Evolutionary conservation across 2,888 invertebrate species (phyloP).

Genomic region (Rhagonycha lutea): DNA sequence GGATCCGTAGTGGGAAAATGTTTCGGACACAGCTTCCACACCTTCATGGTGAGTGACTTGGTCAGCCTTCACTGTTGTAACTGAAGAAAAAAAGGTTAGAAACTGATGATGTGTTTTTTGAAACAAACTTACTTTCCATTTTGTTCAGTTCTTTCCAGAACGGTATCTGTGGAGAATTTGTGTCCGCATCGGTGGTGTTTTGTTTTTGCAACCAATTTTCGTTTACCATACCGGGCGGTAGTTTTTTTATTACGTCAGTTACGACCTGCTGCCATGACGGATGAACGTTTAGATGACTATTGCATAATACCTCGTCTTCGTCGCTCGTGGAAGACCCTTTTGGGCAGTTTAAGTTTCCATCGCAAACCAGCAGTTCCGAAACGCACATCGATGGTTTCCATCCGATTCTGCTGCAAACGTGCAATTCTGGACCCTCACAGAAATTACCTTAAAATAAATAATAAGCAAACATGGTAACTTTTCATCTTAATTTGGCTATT

Average conservation of each 20-base stretch:
- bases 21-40: constrained; percentile 56
- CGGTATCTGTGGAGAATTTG: not conserved
- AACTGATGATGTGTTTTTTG: not conserved
- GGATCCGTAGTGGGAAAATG: constrained; percentile 71
- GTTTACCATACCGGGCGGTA: constrained; percentile 13
- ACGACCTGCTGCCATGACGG: constrained; percentile 41
- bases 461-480: not conserved
- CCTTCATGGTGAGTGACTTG: constrained; percentile 33
- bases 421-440: constrained; percentile 43
- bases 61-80: constrained; percentile 29
- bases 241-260: constrained; percentile 42
- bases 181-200: not conserved
- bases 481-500: not conserved
- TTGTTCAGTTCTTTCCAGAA: constrained; percentile 31
- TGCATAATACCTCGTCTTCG: constrained; percentile 49
- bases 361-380: constrained; percentile 68
- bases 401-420: constrained; percentile 48
- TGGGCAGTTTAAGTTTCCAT: constrained; percentile 69
- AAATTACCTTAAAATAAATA: constrained; percentile 33
- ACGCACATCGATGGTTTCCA: constrained; percentile 60
- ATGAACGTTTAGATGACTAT: constrained; percentile 23
- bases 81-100: constrained; percentile 1
- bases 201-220: constrained; percentile 32
- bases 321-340: constrained; percentile 59
- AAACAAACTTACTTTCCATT: constrained; percentile 26